A percentile compares a stretch with the other conserved stretches of the same genome.
These are phyloP conservation scores for Bombus huntii DNA, from an alignment of 1,140 invertebrate species.

Conservation along the genomic window DNA sequence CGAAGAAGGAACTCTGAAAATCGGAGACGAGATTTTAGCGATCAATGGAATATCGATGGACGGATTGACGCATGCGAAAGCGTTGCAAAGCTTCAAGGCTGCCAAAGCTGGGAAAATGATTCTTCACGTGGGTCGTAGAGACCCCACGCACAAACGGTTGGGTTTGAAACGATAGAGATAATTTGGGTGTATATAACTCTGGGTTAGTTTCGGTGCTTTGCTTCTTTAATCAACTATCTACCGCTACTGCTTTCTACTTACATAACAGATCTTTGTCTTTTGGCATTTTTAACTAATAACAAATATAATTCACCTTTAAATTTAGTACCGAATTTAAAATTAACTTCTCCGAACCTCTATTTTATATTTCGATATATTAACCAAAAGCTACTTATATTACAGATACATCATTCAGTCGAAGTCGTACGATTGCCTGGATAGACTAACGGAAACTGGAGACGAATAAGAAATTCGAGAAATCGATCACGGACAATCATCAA, in stretches of 20 bases:
- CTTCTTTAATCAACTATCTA: conserved; percentile 64
- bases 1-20: conserved; percentile 85
- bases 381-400: conserved; percentile 45
- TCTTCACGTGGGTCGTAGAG: conserved; percentile 84
- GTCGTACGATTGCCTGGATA: conserved; percentile 76
- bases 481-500: conserved; percentile 13
- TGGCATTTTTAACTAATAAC: neutral
- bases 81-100: conserved; percentile 86
- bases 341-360: neutral
- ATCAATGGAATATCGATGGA: conserved; percentile 85
- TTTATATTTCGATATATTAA: neutral
- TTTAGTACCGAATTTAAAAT: neutral
- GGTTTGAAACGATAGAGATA: conserved; percentile 61
- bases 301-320: no score
- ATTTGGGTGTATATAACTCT: conserved; percentile 59
- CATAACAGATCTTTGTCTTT: no score
- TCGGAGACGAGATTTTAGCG: conserved; percentile 86
- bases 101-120: conserved; percentile 86
- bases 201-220: conserved; percentile 74
- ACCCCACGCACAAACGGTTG: conserved; percentile 80
- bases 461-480: conserved; percentile 58
- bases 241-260: neutral
- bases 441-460: conserved; percentile 70
- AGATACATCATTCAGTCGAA: conserved; percentile 75
- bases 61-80: conserved; percentile 86